phyloP scores from a whole-genome alignment of 2,797 vertebrate genomes.

The Chelidonichthys spinosus region DNA sequence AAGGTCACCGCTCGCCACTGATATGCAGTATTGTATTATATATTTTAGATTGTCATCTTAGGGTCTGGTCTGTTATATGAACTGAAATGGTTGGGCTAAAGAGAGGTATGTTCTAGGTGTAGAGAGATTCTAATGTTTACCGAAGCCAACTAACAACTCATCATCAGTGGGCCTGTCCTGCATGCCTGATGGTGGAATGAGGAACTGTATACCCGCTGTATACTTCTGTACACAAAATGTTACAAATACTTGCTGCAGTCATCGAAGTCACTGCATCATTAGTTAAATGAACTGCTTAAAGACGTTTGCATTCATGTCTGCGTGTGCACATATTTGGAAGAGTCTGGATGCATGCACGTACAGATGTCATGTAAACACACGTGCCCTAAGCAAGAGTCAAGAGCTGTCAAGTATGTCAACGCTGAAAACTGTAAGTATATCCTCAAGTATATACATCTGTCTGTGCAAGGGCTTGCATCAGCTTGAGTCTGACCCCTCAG shows the following conservation, averaged over 20 bases:
- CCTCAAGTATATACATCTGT: constrained; percentile 56
- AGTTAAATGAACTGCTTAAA: constrained; percentile 11
- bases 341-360: constrained; percentile 5
- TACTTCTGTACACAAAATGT: constrained; percentile 36
- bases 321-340: constrained; percentile 30
- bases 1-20: no score
- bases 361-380: constrained; percentile 33
- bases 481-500: constrained; percentile 33
- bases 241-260: constrained; percentile 16
- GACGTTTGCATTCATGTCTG: constrained; percentile 14
- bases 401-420: constrained; percentile 58
- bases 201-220: constrained; percentile 26
- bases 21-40: not conserved
- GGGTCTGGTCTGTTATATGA: not conserved
- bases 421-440: constrained; percentile 62
- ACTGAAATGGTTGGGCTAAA: not conserved
- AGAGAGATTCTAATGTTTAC: constrained; percentile 37
- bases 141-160: constrained; percentile 23
- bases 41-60: not conserved
- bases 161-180: constrained; percentile 17
- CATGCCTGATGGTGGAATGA: constrained; percentile 16
- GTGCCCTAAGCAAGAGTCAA: constrained; percentile 5
- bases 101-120: constrained; percentile 15
- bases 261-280: constrained; percentile 7
- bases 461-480: constrained; percentile 52